These are phyloP conservation scores for Oryzias curvinotus DNA, from an alignment of 2,113 vertebrate species.

Conservation along the genomic window DNA sequence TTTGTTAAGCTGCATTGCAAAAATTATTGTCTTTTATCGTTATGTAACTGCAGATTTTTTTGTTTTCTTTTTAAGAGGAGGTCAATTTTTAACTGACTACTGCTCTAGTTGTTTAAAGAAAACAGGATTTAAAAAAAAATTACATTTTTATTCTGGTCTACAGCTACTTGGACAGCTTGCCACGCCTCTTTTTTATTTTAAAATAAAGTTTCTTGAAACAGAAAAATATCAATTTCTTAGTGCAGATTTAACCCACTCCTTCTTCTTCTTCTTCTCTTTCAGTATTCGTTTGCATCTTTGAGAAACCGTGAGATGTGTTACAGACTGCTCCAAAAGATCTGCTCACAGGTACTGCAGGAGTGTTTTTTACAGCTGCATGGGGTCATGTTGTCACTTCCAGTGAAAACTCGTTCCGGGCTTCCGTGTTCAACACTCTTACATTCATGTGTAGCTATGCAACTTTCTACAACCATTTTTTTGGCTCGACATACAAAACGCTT, in stretches of 20 bases:
- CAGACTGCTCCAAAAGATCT: conserved; percentile 70
- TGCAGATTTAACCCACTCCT: neutral
- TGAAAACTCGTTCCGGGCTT: no score
- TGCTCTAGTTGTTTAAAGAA: no score
- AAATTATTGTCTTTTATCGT: no score
- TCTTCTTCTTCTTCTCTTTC: conserved; percentile 6
- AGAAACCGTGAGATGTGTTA: conserved; percentile 74
- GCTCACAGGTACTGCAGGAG: conserved; percentile 63
- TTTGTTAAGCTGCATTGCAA: no score
- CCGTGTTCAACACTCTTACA: no score
- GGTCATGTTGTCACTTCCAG: neutral
- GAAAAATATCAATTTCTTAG: neutral
- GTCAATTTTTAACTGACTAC: no score
- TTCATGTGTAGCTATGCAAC: no score
- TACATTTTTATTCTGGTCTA: neutral
- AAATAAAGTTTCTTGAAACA: neutral
- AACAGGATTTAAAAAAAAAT: neutral
- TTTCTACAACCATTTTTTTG: no score
- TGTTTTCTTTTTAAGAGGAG: no score
- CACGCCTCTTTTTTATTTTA: neutral
- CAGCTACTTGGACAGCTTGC: neutral
- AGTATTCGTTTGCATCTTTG: conserved; percentile 81
- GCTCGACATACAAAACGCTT: no score
- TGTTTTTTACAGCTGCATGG: no score
- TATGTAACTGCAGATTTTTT: no score